phyloP scores from a whole-genome alignment of 2,797 vertebrate genomes.

The Aulostomus chinensis region DNA sequence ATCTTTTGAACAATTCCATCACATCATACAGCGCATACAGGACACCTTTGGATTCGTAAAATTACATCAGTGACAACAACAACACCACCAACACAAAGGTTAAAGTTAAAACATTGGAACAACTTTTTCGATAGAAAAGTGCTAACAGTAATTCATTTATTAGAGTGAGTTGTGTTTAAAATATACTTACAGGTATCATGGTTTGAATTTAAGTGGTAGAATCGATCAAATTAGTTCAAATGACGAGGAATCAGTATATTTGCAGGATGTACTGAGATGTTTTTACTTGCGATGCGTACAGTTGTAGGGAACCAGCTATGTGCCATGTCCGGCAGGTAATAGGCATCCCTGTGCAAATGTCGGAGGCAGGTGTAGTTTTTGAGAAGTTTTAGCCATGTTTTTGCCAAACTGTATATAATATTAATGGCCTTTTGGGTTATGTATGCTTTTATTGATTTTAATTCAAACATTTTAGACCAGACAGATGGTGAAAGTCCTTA shows the following conservation, averaged over 20 bases:
- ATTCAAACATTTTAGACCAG: not conserved
- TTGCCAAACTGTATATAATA: no score
- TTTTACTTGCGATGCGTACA: conserved; percentile 13
- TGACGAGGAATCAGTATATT: no score
- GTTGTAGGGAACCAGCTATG: conserved; percentile 24
- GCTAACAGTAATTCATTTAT: conserved; percentile 34
- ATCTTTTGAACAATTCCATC: conserved; percentile 23
- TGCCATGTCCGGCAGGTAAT: conserved; percentile 36
- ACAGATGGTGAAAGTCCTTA: not conserved
- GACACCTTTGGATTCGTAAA: conserved; percentile 37
- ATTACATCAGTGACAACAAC: conserved; percentile 50
- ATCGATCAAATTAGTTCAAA: no score
- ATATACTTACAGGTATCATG: conserved; percentile 28
- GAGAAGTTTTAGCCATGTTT: not conserved
- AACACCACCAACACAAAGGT: conserved; percentile 49
- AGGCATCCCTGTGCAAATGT: conserved; percentile 43
- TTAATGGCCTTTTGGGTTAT: no score
- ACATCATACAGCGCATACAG: conserved; percentile 39
- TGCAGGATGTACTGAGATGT: conserved; percentile 23
- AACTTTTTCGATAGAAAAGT: conserved; percentile 57
- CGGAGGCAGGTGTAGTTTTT: conserved; percentile 31
- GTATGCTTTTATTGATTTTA: not conserved
- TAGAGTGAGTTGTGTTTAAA: conserved; percentile 32
- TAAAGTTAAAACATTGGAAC: conserved; percentile 51
- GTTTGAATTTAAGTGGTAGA: conserved; percentile 6